Base-by-base conservation (phyloP, 2,888 invertebrate species). In the Gnatocerus cornutus region DNA sequence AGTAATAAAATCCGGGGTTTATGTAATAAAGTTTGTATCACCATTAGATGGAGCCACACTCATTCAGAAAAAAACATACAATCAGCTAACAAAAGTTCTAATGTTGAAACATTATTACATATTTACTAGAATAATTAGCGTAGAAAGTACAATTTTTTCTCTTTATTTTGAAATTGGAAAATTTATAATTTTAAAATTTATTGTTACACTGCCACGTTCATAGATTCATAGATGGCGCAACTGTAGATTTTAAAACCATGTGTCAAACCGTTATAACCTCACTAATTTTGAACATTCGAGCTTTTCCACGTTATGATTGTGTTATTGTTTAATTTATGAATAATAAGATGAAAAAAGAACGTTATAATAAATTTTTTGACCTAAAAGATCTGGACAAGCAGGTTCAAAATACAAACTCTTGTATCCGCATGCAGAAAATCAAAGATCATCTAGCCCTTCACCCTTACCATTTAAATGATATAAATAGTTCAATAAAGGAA, bases 401-500 rank as follows among this genome's bases (percentile, higher is more conserved):
- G 7, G 8, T 21, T 7, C 7, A 48, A 21, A 33, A 65, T 33
- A 39, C 46, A 16, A 56, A 33, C 37, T 65, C 65, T 3, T 65
- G 65, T 56, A 46, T 65, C 1, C 12, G 37, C 4, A 12, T 56
- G n/a, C 46, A 46, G 5, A 56, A 6, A 13, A 16, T 48, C 5
- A 3, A 30, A 6, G 21, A 65, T 33, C 65, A 65, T 13, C 4
- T 65, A 6, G 65, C 65, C 8, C 33, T 65, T 1, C 65, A 65
- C 21, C 65, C 65, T 16, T 65, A 37, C 14, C 65, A 65, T 27
- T 48, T 65, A 16, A 21, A n/a, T 2, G 56, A 65, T 48, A 21
- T 65, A 13, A 56, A 21, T n/a, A 56, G 37, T 39, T 65, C 65
- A 21, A 12, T 65, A 3, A 65, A 65, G 7, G 65, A 65, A 8